A percentile compares a stretch with the other conserved stretches of the same genome.
phyloP scores from a whole-genome alignment of 2,888 invertebrate genomes.

The Xestobium rufovillosum region DNA sequence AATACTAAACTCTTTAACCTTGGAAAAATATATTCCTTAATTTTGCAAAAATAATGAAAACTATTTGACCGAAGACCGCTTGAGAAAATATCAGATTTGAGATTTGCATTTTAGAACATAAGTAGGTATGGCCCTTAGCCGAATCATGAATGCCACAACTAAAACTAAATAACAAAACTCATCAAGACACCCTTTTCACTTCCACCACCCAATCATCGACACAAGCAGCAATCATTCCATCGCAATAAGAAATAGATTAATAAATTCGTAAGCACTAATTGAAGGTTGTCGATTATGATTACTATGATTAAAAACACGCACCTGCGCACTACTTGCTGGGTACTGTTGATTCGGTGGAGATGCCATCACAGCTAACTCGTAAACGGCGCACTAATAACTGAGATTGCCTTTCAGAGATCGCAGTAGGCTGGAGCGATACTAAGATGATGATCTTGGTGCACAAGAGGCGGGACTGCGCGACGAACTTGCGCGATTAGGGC shows the following conservation, averaged over 20 bases:
- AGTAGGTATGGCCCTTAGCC: no score
- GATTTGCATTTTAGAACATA: no score
- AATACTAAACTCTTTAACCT: no score
- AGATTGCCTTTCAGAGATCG: conserved; percentile 33
- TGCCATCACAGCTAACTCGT: conserved; percentile 40
- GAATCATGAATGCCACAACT: no score
- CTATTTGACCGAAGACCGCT: no score
- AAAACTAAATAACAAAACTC: no score
- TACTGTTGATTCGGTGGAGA: conserved; percentile 37
- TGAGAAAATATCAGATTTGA: no score
- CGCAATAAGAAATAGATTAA: conserved; percentile 23
- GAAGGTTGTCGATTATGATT: conserved; percentile 37
- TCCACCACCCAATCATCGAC: no score
- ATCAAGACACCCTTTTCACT: no score
- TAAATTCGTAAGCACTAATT: conserved; percentile 39
- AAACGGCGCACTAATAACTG: conserved; percentile 44
- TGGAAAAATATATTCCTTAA: no score
- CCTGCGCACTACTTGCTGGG: conserved; percentile 41
- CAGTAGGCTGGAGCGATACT: conserved; percentile 27
- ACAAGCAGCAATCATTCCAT: no score
- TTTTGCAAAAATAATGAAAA: no score
- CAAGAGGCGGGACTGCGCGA: conserved; percentile 38
- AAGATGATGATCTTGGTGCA: conserved; percentile 37
- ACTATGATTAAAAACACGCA: conserved; percentile 41
- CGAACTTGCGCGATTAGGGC: conserved; percentile 37